These are phyloP conservation scores for Entomobrya multifasciata DNA, from an alignment of 2,888 invertebrate species.

Conservation along the genomic window DNA sequence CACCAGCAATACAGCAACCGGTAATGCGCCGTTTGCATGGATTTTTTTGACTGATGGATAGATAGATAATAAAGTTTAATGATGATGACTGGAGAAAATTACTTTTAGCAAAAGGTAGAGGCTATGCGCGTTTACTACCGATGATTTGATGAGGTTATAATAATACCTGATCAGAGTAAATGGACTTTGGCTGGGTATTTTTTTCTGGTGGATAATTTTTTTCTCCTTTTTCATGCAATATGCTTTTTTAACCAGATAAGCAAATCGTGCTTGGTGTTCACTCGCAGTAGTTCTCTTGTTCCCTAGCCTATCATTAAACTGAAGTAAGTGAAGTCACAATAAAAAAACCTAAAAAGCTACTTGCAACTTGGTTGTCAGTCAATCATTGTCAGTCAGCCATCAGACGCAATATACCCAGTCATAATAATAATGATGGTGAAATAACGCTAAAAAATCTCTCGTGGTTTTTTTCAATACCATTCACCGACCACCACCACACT, in stretches of 20 bases:
- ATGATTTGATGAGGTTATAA: constrained; percentile 69
- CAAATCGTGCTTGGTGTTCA: neutral
- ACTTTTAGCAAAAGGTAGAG: constrained; percentile 7
- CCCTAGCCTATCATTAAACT: constrained; percentile 32
- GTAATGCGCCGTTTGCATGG: constrained; percentile 41
- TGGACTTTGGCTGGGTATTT: constrained; percentile 20
- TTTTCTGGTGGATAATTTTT: constrained; percentile 24
- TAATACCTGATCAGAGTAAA: constrained; percentile 52
- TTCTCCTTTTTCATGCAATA: neutral
- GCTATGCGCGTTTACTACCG: neutral
- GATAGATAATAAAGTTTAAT: constrained; percentile 51
- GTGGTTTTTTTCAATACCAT: neutral
- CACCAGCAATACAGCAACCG: neutral
- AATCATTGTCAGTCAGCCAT: constrained; percentile 69
- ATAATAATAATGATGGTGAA: constrained; percentile 41
- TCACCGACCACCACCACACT: constrained; percentile 5
- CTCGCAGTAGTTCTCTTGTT: constrained; percentile 28
- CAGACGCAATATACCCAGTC: constrained; percentile 32
- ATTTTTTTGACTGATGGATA: constrained; percentile 49
- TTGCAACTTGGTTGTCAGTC: constrained; percentile 63
- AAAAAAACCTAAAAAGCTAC: constrained; percentile 14
- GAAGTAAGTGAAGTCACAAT: neutral
- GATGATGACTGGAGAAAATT: constrained; percentile 74
- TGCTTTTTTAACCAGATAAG: neutral
- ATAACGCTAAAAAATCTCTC: constrained; percentile 23